Base-by-base conservation (phyloP, 2,888 invertebrate species). In the Apodemia mormo region DNA sequence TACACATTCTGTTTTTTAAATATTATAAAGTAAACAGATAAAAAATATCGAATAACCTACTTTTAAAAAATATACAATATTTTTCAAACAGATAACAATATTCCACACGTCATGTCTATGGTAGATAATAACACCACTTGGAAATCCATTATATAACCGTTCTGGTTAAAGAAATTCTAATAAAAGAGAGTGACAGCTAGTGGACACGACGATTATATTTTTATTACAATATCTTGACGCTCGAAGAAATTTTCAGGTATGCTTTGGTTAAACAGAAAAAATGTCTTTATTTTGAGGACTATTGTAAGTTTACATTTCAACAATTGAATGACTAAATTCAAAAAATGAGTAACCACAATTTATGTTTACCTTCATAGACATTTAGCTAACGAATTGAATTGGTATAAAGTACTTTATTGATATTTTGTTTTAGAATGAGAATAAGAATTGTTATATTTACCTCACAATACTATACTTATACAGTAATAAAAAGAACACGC, bases 131-230 rank as follows among this genome's bases (percentile, higher is more conserved):
- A 54, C 54, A 54, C 37, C 37, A 37, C 64, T 64, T 37, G 37
- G 37, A 64, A 64, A 37, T 64, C 64, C 64, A 64, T 37, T 33
- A 64, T 8, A 37, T 54, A 54, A 30, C 37, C n/a, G 64, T 37
- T 64, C 37, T 33, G n/a, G 37, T 2, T n/a, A 64, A 64, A 37
- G 37, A 8, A 54, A 7, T 37, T 64, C 64, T 54, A 54, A 33
- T 64, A 33, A 61, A 61, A 61, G 7, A 8, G 7, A n/a, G 33
- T 64, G 33, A 64, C 37, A 37, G 14, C 33, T n/a, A 37, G 33
- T 64, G 64, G 64, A 64, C 33, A 64, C 6, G 64, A 37, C n/a
- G n/a, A 37, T 54, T 54, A 54, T 64, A 37, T 14, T 64, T 14
- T 37, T 64, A 37, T 33, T 37, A 64, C 37, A 37, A 3, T 37